Conservation (phyloP, 2,888 invertebrate genomes). For the Heliothis peltigera region DNA sequence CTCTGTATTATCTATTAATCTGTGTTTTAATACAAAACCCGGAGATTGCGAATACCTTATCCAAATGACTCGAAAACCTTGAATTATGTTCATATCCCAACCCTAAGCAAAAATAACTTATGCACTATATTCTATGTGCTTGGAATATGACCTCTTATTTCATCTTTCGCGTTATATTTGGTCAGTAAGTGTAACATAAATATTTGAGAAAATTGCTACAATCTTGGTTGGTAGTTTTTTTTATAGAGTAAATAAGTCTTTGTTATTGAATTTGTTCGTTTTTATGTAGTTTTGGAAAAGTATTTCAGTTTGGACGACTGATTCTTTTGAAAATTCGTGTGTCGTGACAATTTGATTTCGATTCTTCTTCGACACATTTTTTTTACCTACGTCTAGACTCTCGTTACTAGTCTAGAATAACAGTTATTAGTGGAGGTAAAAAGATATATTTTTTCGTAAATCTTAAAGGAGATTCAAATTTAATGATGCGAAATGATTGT, state of each 20-base stretch:
- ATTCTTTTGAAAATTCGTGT: too few species aligned
- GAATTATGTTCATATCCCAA: slow-evolving; percentile 18
- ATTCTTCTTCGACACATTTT: too few species aligned
- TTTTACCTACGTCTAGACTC: too few species aligned
- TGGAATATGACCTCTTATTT: slow-evolving; percentile 4
- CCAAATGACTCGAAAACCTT: slow-evolving; percentile 14
- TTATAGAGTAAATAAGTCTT: slow-evolving; percentile 13
- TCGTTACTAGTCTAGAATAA: too few species aligned
- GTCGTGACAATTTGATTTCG: too few species aligned
- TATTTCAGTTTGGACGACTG: too few species aligned
- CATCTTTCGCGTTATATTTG: slow-evolving; percentile 4
- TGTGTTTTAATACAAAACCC: slow-evolving; percentile 11
- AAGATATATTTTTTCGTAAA: too few species aligned
- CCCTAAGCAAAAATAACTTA: slow-evolving; percentile 36
- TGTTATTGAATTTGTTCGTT: background rate
- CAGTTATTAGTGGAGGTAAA: too few species aligned
- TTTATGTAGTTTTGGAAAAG: too few species aligned
- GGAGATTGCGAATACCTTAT: slow-evolving; percentile 29
- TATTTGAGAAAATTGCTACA: slow-evolving; percentile 18
- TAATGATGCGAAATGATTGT: background rate
- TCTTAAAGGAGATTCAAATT: too few species aligned
- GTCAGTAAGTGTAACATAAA: slow-evolving; percentile 42
- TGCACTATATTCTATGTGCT: slow-evolving; percentile 6
- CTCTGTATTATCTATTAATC: slow-evolving; percentile 14
- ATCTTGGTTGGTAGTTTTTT: background rate